Evolutionary conservation across 2,797 vertebrate species (phyloP).

Genomic region (Cryptoblepharus egeriae): DNA sequence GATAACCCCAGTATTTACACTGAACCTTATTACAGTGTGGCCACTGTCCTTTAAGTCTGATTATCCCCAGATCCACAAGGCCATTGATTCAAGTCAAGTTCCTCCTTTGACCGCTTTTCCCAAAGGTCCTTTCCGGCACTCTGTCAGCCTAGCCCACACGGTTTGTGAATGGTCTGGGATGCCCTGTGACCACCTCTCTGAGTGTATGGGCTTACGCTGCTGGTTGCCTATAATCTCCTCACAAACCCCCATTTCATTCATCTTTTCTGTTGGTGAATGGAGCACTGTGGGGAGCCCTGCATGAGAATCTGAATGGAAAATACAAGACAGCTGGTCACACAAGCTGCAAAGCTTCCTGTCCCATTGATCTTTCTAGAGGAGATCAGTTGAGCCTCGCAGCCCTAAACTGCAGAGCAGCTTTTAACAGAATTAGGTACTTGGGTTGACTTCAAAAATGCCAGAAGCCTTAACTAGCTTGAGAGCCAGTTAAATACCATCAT

Average conservation of each 20-base stretch:
- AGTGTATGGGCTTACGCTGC: not conserved
- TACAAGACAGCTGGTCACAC: not conserved
- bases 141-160: not conserved
- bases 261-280: conserved; percentile 3
- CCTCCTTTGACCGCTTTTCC: not conserved
- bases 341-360: conserved; percentile 13
- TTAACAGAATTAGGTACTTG: not conserved
- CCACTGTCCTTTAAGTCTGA: conserved; percentile 12
- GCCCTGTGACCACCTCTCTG: not conserved
- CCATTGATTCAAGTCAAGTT: not conserved
- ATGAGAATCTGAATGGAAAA: not conserved
- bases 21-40: conserved; percentile 14
- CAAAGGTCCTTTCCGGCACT: not conserved
- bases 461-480: not conserved
- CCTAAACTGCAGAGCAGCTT: not conserved
- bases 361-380: not conserved
- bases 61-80: conserved; percentile 1
- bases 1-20: conserved; percentile 8
- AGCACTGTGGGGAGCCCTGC: not conserved
- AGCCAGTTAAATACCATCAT: not conserved
- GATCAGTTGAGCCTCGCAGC: not conserved
- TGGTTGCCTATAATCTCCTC: not conserved
- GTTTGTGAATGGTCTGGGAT: not conserved
- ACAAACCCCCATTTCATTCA: conserved; percentile 19
- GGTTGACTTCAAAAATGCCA: not conserved